These are phyloP conservation scores for Malacosoma neustria DNA, from an alignment of 2,888 invertebrate genomes.

Conservation along the genomic window DNA sequence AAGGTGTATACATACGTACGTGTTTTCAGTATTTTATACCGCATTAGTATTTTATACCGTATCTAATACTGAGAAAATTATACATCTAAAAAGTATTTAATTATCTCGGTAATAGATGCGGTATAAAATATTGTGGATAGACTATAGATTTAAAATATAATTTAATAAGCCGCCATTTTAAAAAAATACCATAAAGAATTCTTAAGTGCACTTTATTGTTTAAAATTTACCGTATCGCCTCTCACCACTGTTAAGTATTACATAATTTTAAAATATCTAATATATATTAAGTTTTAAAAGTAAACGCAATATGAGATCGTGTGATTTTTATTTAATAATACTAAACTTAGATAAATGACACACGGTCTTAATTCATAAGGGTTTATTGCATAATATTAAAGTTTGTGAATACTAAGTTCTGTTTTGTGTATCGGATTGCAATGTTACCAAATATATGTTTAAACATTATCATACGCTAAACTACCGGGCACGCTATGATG, in stretches of 20 bases:
- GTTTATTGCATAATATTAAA: constrained; percentile 58
- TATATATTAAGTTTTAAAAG: not conserved
- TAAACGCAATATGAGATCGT: constrained; percentile 11
- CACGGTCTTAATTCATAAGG: constrained; percentile 26
- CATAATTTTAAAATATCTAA: constrained; percentile 28
- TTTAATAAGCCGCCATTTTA: constrained; percentile 3
- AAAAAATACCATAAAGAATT: constrained; percentile 18
- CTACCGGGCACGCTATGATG: too few species aligned
- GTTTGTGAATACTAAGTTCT: not conserved
- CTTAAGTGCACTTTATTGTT: constrained; percentile 48
- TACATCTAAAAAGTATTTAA: too few species aligned
- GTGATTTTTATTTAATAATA: not conserved
- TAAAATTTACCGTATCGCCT: constrained; percentile 37
- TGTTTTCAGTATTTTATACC: too few species aligned
- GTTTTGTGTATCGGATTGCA: not conserved
- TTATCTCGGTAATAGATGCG: too few species aligned
- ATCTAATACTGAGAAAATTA: too few species aligned
- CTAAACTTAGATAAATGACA: not conserved
- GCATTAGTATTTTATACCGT: too few species aligned
- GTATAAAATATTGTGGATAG: too few species aligned
- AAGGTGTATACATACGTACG: too few species aligned
- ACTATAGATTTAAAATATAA: too few species aligned
- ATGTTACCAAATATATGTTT: too few species aligned
- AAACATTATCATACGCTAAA: too few species aligned
- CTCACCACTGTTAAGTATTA: constrained; percentile 31